Base-by-base conservation (phyloP, 2,113 vertebrate species). In the Tragelaphus imberbis region DNA sequence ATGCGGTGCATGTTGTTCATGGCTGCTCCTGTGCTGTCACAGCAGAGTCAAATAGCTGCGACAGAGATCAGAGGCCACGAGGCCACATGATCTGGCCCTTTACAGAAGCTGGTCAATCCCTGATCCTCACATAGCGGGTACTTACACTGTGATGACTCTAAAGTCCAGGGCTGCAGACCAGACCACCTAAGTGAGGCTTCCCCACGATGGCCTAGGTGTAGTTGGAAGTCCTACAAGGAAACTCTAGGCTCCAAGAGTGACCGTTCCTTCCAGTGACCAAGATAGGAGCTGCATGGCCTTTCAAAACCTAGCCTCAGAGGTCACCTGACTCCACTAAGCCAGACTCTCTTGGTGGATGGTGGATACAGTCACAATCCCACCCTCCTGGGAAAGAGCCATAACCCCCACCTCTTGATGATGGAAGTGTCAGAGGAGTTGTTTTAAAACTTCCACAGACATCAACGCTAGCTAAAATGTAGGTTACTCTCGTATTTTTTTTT, bases 1-100 rank as follows among this genome's bases (percentile, higher is more conserved):
- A 33, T 13, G 63, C 14, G 0, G 2, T 19, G 4, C 1, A 1
- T n/a, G 61, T 75, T 30, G 17, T 10, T 33, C 53, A 4, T 10
- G 40, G 13, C 25, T 95, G 61, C 16, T 84, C 82, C 30, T 17
- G 58, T 81, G 58, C 30, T 61, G 2, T 47, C 44, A 36, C 30
- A 88, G 93, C 23, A 68, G 30, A 17, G 27, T 12, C n/a, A n/a
- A 77, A 44, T 15, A 75, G 47, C 44, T 51, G 56, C 21, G 15
- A 53, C 19, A 49, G 33, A 93, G 71, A 27, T 80, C 28, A 11
- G 16, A 47, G n/a, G 23, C 59, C 59, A 33, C 47, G 51, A 6
- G 79, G 56, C 55, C 13, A 3, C 13, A 2, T 27, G 40, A 79
- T 47, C 56, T 61, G 21, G 40, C 9, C 30, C 19, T 93, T 84